These are phyloP conservation scores for Gadus macrocephalus DNA, from an alignment of 2,113 vertebrate genomes.

Conservation along the genomic window DNA sequence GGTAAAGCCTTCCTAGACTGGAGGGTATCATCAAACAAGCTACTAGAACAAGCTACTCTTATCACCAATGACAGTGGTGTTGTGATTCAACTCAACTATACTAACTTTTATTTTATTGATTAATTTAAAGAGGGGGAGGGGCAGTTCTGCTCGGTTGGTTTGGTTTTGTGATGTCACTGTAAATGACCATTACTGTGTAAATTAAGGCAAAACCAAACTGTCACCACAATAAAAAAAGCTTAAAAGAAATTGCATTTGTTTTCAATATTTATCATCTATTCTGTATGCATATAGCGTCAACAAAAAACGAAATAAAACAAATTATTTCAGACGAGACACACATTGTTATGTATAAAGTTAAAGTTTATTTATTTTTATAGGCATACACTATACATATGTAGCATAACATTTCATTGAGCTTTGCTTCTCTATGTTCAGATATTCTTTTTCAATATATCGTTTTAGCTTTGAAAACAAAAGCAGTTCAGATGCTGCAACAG, in stretches of 20 bases:
- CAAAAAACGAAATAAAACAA: too few relatives aligned
- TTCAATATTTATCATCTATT: too few relatives aligned
- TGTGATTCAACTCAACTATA: too few relatives aligned
- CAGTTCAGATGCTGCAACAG: too few relatives aligned
- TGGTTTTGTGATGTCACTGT: slow-evolving; percentile 67
- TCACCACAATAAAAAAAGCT: slow-evolving; percentile 75
- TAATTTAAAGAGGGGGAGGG: background rate
- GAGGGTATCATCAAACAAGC: too few relatives aligned
- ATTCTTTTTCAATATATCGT: too few relatives aligned
- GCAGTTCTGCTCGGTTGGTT: slow-evolving; percentile 13
- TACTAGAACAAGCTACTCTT: too few relatives aligned
- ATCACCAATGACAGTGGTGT: too few relatives aligned
- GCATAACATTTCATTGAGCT: slow-evolving; percentile 59
- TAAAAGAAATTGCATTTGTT: slow-evolving; percentile 53
- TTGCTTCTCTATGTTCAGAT: slow-evolving; percentile 48
- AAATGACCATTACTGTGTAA: slow-evolving; percentile 72
- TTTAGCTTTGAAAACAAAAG: too few relatives aligned
- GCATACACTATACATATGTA: slow-evolving; percentile 70
- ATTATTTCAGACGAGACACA: background rate
- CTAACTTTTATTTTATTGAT: too few relatives aligned
- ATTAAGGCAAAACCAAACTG: slow-evolving; percentile 59
- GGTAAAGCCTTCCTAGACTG: too few relatives aligned
- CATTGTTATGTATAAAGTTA: slow-evolving; percentile 70
- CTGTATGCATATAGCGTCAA: too few relatives aligned
- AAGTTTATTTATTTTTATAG: slow-evolving; percentile 70